phyloP scores from a whole-genome alignment of 2,888 invertebrate species.

The Platypus cylindrus region DNA sequence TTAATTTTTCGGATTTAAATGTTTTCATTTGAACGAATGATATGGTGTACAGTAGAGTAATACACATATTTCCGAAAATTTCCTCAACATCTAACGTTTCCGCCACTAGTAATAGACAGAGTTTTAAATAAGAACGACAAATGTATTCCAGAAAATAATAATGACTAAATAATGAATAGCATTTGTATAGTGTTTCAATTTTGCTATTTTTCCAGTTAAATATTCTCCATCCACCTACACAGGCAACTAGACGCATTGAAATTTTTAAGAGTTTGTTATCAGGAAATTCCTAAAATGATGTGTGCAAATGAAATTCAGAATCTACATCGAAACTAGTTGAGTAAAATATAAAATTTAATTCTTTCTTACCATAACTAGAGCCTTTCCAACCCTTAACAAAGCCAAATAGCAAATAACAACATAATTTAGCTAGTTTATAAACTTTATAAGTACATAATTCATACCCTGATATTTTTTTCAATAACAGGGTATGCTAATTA shows the following conservation, averaged over 20 bases:
- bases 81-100: slow-evolving; percentile 12
- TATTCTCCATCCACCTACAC: slow-evolving; percentile 13
- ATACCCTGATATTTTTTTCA: too few species aligned
- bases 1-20: slow-evolving; percentile 8
- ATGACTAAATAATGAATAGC: slow-evolving; percentile 6
- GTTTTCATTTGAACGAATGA: slow-evolving; percentile 10
- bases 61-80: slow-evolving; percentile 15
- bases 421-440: too few species aligned
- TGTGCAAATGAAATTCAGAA: too few species aligned
- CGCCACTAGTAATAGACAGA: slow-evolving; percentile 10
- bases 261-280: slow-evolving; percentile 12
- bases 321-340: too few species aligned
- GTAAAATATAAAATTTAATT: too few species aligned
- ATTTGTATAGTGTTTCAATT: slow-evolving; percentile 5
- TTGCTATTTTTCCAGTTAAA: slow-evolving; percentile 7
- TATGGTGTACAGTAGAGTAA: slow-evolving; percentile 13
- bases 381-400: too few species aligned
- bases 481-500: too few species aligned
- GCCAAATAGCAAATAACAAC: too few species aligned
- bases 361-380: too few species aligned
- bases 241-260: slow-evolving; percentile 10
- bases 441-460: too few species aligned
- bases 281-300: slow-evolving; percentile 9
- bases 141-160: slow-evolving; percentile 13
- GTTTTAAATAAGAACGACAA: slow-evolving; percentile 11